These are phyloP conservation scores for Poecilobothrus nobilitatus DNA, from an alignment of 2,888 invertebrate species.

Conservation along the genomic window DNA sequence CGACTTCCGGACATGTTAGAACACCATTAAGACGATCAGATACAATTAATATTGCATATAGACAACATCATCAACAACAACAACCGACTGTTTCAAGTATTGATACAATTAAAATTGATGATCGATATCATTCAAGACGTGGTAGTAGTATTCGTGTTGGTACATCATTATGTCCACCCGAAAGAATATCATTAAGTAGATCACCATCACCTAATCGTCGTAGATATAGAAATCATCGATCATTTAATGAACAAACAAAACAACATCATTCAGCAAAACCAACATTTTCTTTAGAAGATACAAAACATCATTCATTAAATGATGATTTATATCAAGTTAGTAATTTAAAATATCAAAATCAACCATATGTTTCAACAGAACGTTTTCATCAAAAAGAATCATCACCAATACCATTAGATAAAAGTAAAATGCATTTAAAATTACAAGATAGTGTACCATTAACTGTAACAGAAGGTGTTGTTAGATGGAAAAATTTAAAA, in stretches of 20 bases:
- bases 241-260: constrained; percentile 34
- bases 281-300: constrained; percentile 33
- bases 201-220: constrained; percentile 42
- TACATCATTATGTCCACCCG: constrained; percentile 38
- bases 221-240: constrained; percentile 43
- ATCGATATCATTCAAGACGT: constrained; percentile 28
- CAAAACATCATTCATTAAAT: constrained; percentile 42
- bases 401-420: constrained; percentile 35
- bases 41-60: constrained; percentile 43
- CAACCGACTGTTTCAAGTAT: constrained; percentile 28
- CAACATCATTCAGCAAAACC: constrained; percentile 16
- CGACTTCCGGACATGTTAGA: constrained; percentile 16
- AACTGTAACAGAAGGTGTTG: background rate
- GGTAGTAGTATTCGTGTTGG: constrained; percentile 42
- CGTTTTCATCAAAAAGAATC: constrained; percentile 31
- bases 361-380: constrained; percentile 39
- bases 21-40: constrained; percentile 42
- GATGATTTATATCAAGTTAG: constrained; percentile 37
- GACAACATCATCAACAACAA: constrained; percentile 38
- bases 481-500: constrained; percentile 15
- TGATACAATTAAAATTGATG: constrained; percentile 15
- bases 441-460: constrained; percentile 32
- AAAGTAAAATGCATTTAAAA: constrained; percentile 41
- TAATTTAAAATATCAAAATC: constrained; percentile 31
- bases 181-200: constrained; percentile 32